Conservation (phyloP, 1,140 invertebrate species). For the Tetraneura akinire region DNA sequence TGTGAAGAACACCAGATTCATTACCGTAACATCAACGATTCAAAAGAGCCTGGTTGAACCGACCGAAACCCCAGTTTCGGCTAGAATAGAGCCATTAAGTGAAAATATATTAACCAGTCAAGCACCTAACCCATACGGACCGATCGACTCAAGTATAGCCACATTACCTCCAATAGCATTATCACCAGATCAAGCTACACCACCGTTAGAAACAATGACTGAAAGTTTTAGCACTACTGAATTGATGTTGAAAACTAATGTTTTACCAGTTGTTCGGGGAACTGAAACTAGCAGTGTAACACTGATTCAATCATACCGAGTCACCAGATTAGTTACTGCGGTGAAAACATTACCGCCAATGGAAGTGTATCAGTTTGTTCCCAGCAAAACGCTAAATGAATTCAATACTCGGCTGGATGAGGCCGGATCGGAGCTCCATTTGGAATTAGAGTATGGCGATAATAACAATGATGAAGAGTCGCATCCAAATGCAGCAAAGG, state of each 20-base stretch:
- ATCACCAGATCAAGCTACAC: conserved; percentile 73
- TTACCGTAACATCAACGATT: conserved; percentile 80
- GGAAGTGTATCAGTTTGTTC: conserved; percentile 82
- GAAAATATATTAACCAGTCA: conserved; percentile 82
- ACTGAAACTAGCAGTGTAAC: conserved; percentile 75
- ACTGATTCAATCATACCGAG: conserved; percentile 82
- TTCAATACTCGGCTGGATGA: conserved; percentile 83
- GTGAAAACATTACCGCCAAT: conserved; percentile 84
- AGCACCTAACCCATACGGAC: conserved; percentile 72
- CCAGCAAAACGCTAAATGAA: conserved; percentile 83
- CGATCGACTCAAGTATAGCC: conserved; percentile 78
- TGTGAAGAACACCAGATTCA: conserved; percentile 81
- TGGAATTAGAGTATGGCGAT: conserved; percentile 81
- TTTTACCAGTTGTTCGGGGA: conserved; percentile 76
- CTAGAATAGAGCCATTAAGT: conserved; percentile 70
- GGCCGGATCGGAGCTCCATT: conserved; percentile 81
- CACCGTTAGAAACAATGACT: conserved; percentile 81
- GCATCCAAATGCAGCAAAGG: conserved; percentile 61
- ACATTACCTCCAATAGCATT: conserved; percentile 78
- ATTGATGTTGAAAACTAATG: conserved; percentile 80
- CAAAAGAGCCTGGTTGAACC: conserved; percentile 70
- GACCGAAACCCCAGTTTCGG: conserved; percentile 63
- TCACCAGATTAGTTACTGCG: conserved; percentile 81
- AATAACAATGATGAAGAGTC: conserved; percentile 69
- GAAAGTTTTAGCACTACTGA: conserved; percentile 89